Base-by-base conservation (phyloP, 2,113 vertebrate species). In the Aleadryas rufinucha region DNA sequence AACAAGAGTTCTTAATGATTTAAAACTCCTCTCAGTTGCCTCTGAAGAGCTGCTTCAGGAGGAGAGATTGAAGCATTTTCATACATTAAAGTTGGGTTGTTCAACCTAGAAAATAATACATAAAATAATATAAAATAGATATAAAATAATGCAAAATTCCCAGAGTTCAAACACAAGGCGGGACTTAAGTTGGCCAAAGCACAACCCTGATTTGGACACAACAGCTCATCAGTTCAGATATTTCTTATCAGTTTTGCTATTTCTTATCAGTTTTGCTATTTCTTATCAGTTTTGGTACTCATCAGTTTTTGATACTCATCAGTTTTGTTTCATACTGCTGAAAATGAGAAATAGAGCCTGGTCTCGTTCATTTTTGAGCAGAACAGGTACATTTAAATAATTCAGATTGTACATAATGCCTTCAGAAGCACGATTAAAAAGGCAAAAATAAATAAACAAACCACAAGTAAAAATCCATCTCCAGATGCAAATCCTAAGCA, bases 151-250 rank as follows among this genome's bases (percentile, higher is more conserved):
- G 6, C 16, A 68, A 61, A 81, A 72, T 7, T 50, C 79, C 9
- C 49, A 24, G 27, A 14, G 12, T 59, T 66, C 20, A 14, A 11
- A 31, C 23, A 12, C 1, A 3, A 52, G 41, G 41, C n/a, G 18
- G 0, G n/a, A 22, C 16, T 0, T 0, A 8, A 56, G 4, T 15
- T 30, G 60, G 35, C 19, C 56, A n/a, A 21, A 82, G 33, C 35
- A 13, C 1, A 16, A 6, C 23, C 8, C 71, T 42, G 45, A 19
- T 11, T 33, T 8, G 30, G 8, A 15, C 14, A n/a, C n/a, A 53
- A n/a, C n/a, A n/a, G n/a, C n/a, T n/a, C n/a, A n/a, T n/a, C n/a
- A n/a, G n/a, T n/a, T n/a, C n/a, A n/a, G n/a, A n/a, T n/a, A n/a
- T n/a, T n/a, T n/a, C 23, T 86, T 19, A 16, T 31, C 14, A 14